phyloP scores from a whole-genome alignment of 2,113 vertebrate species.

The Tringa solitaria region DNA sequence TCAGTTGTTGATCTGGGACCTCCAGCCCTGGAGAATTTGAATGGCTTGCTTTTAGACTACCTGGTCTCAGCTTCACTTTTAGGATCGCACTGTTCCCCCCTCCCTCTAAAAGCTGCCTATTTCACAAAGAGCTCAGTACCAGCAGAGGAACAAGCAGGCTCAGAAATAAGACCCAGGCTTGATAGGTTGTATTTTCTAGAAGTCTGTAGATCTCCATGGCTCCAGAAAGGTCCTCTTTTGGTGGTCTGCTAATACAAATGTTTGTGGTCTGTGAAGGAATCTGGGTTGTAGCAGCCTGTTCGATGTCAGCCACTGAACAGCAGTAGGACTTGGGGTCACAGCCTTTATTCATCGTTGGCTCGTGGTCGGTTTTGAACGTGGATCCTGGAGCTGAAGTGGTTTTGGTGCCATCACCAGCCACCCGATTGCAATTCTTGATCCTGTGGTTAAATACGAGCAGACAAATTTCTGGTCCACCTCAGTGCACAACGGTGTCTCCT shows the following conservation, averaged over 20 bases:
- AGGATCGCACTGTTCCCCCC: neutral
- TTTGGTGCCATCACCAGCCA: neutral
- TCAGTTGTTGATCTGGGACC: neutral
- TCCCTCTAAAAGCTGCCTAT: neutral
- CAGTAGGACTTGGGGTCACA: neutral
- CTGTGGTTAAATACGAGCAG: conserved; percentile 16
- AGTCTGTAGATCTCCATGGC: neutral
- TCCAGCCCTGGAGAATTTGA: neutral
- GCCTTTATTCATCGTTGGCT: neutral
- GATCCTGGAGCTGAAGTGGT: neutral
- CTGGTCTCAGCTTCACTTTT: neutral
- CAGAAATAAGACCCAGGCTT: neutral
- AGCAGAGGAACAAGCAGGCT: neutral
- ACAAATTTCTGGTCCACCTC: conserved; percentile 45
- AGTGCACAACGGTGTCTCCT: conserved; percentile 31
- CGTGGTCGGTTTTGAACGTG: neutral
- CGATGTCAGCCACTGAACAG: neutral
- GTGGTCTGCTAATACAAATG: neutral
- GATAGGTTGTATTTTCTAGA: neutral
- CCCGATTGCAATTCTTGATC: neutral
- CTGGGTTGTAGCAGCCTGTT: neutral
- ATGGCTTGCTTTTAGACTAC: neutral
- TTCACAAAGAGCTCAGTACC: neutral
- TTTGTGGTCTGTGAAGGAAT: neutral
- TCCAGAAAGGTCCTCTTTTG: neutral